Percentiles rank a stretch among this genome's conserved stretches.
phyloP scores from a whole-genome alignment of 2,113 vertebrate species.

The Bothrops jararaca region DNA sequence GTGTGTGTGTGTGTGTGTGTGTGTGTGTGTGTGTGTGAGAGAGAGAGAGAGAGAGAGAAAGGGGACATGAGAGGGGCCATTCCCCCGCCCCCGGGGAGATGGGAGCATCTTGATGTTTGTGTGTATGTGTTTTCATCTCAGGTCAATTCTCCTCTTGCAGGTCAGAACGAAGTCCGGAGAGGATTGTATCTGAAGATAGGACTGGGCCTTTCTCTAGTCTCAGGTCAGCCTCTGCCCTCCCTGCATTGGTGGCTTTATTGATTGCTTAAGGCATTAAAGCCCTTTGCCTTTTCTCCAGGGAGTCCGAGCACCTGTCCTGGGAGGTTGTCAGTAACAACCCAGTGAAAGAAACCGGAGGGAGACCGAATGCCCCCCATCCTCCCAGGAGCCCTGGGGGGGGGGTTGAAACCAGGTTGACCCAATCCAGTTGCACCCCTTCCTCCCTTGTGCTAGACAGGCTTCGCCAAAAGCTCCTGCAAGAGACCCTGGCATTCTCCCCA shows the following conservation, averaged over 20 bases:
- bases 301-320: too few relatives aligned
- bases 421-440: not conserved
- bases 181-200: not conserved
- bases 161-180: fast-evolving
- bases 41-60: not conserved
- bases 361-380: not conserved
- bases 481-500: too few relatives aligned
- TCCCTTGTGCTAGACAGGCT: not conserved
- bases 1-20: too few relatives aligned
- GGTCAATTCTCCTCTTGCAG: not conserved
- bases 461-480: not conserved
- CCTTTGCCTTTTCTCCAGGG: not conserved
- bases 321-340: not conserved
- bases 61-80: too few relatives aligned
- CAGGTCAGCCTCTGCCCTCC: not conserved
- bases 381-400: too few relatives aligned
- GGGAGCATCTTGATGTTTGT: not conserved
- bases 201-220: not conserved
- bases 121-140: not conserved
- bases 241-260: not conserved
- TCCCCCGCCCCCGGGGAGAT: too few relatives aligned
- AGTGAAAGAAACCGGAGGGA: not conserved
- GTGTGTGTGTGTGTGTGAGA: too few relatives aligned
- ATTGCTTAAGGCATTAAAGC: not conserved
- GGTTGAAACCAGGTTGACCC: not conserved